A percentile compares a stretch with the other conserved stretches of the same genome.
phyloP scores from a whole-genome alignment of 2,113 vertebrate species.

The Bubalus kerabau region DNA sequence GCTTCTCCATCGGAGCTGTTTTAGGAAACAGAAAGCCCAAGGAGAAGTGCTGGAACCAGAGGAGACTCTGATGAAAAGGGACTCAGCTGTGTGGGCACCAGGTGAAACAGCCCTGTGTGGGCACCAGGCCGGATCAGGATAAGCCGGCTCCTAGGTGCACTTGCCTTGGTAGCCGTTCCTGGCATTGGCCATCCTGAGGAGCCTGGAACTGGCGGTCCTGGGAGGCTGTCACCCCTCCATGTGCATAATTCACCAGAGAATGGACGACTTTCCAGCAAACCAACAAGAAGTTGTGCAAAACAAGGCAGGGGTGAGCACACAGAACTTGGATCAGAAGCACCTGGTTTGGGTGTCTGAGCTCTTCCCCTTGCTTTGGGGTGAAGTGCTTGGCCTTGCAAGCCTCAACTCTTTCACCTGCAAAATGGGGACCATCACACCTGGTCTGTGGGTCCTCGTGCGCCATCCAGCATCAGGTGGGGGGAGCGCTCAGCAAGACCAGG shows the following conservation, averaged over 20 bases:
- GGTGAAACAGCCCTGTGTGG: neutral
- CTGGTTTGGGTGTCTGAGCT: neutral
- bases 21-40: neutral
- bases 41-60: neutral
- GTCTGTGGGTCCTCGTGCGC: too few species aligned
- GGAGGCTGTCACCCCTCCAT: neutral
- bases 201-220: neutral
- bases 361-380: neutral
- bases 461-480: neutral
- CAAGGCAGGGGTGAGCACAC: neutral
- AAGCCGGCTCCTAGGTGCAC: fast-evolving
- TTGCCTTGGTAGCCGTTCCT: neutral
- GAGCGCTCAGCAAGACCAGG: neutral
- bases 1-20: neutral
- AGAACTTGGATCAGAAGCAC: neutral
- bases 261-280: neutral
- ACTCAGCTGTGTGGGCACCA: neutral
- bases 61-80: neutral
- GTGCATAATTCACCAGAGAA: neutral
- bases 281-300: neutral
- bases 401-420: neutral
- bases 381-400: neutral
- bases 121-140: fast-evolving
- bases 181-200: fast-evolving
- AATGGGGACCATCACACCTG: neutral